Base-by-base conservation (phyloP, 2,888 invertebrate species). In the Ochropacha duplaris region DNA sequence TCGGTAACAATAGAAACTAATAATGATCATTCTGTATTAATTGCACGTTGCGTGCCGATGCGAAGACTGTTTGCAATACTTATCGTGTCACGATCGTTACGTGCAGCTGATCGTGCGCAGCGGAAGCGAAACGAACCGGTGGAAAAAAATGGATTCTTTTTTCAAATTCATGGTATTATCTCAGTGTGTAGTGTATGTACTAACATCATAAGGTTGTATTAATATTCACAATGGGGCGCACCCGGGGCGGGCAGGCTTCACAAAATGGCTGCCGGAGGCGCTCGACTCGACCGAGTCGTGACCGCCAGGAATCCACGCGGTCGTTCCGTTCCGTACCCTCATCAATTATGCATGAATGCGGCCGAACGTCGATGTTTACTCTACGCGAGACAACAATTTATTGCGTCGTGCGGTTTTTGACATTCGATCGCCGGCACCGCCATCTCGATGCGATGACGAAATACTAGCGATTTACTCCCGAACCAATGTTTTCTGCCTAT, bases 331-430 rank as follows among this genome's bases (percentile, higher is more conserved):
- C 70, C 82, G 78, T 84, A 86, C 88, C 87, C 89, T 88, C 91
- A 92, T 92, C 90, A 91, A 89, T 92, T 90, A 92, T 92, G 90
- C 89, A 91, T 90, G 91, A 92, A 91, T 90, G 91, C 88, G 88
- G 83, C 83, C 81, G 83, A 90, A 86, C 87, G 87, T 79, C 88
- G 84, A 88, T 91, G 91, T 91, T 91, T 90, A 88, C 90, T 88
- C 87, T 89, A 87, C 86, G 85, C 81, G 87, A 87, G 88, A 90
- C 88, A 86, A 87, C 87, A 86, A 92, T 92, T 92, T 91, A 90
- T 90, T 88, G 85, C 88, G 83, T 86, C 88, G 88, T 91, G 90
- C 86, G 86, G 87, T 88, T 92, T 90, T 87, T 90, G 89, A 90
- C 88, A 90, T 90, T 86, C 86, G 83, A 87, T 86, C 83, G 79